Conservation (phyloP, 2,888 invertebrate genomes). For the Sarcophaga subvicina region DNA sequence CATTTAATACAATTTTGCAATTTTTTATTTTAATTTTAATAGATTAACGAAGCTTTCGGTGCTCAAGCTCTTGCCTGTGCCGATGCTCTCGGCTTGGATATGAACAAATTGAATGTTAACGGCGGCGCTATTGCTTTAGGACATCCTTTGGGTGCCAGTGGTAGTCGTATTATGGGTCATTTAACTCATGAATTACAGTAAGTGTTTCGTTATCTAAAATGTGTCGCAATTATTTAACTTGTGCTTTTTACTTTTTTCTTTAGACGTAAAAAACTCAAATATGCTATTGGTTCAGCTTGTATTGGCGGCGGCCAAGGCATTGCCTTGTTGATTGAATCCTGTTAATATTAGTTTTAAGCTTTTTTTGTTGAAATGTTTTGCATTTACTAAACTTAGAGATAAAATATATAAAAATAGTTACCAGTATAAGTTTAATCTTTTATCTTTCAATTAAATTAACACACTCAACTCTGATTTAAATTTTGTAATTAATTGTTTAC, state of each 20-base stretch:
- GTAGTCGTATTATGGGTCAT: slow-evolving; percentile 95
- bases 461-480: too few relatives aligned
- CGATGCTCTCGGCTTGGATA: slow-evolving; percentile 93
- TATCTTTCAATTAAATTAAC: too few relatives aligned
- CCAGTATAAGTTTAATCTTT: slow-evolving; percentile 50
- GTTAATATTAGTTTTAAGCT: slow-evolving; percentile 67
- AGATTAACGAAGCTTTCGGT: slow-evolving; percentile 99
- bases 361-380: slow-evolving; percentile 51
- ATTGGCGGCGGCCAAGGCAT: slow-evolving; percentile 99
- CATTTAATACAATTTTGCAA: neutral
- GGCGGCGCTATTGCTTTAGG: slow-evolving; percentile 98
- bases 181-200: slow-evolving; percentile 95
- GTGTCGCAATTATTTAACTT: neutral
- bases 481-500: too few relatives aligned
- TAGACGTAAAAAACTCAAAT: slow-evolving; percentile 92
- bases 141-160: slow-evolving; percentile 98
- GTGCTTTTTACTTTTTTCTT: slow-evolving; percentile 32
- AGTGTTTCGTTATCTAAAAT: slow-evolving; percentile 69
- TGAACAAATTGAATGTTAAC: slow-evolving; percentile 94
- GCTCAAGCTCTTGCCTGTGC: slow-evolving; percentile 96
- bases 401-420: slow-evolving; percentile 50
- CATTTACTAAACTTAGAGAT: slow-evolving; percentile 68
- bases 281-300: slow-evolving; percentile 97
- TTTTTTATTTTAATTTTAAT: slow-evolving; percentile 32
- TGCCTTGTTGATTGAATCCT: slow-evolving; percentile 92